A percentile compares a stretch with the other conserved stretches of the same genome.
phyloP scores from a whole-genome alignment of 1,140 invertebrate genomes.

The Helicoverpa armigera region DNA sequence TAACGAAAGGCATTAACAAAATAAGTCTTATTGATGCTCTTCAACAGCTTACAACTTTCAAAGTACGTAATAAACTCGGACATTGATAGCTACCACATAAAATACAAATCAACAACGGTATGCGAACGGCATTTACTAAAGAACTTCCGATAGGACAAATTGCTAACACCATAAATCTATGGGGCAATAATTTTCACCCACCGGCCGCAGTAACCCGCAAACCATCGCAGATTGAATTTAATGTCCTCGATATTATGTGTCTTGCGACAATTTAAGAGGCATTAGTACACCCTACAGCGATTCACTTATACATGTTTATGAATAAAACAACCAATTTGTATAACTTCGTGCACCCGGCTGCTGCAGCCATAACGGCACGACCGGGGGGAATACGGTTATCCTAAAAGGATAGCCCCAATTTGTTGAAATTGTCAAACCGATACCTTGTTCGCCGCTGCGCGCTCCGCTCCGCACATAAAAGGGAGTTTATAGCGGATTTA shows the following conservation, averaged over 20 bases:
- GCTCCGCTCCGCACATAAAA: conserved; percentile 13
- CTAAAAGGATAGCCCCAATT: conserved; percentile 64
- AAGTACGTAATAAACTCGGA: conserved; percentile 1
- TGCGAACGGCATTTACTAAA: conserved; percentile 39
- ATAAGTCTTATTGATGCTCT: background rate
- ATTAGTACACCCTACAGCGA: conserved; percentile 66
- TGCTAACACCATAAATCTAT: conserved; percentile 66
- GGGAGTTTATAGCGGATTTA: conserved; percentile 50
- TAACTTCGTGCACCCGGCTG: conserved; percentile 43
- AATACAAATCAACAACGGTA: conserved; percentile 8
- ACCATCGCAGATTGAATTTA: conserved; percentile 64
- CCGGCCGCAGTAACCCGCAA: conserved; percentile 46
- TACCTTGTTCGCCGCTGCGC: conserved; percentile 38
- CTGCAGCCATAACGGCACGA: conserved; percentile 53
- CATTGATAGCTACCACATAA: conserved; percentile 5
- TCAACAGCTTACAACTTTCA: background rate
- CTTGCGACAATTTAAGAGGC: conserved; percentile 70
- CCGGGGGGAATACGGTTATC: conserved; percentile 42
- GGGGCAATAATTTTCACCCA: conserved; percentile 62
- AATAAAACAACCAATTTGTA: conserved; percentile 71
- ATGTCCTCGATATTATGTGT: conserved; percentile 61
- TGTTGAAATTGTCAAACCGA: conserved; percentile 58
- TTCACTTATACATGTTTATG: conserved; percentile 75
- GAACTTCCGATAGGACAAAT: conserved; percentile 67
- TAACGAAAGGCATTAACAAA: background rate